phyloP scores from a whole-genome alignment of 2,797 vertebrate genomes.

The Myotis vivesi region DNA sequence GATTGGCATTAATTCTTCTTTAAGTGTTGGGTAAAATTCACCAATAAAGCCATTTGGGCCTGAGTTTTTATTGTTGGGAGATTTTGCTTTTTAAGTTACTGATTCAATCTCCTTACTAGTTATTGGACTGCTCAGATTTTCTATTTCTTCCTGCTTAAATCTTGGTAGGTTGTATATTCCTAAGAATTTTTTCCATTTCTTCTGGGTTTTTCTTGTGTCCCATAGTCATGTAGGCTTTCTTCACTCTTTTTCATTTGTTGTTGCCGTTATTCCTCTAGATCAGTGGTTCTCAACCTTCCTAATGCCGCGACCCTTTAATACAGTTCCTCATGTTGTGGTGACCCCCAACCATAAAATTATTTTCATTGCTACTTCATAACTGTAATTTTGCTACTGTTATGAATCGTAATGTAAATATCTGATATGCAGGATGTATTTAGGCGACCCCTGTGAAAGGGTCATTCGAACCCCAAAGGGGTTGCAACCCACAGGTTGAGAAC shows the following conservation, averaged over 20 bases:
- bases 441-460: too few species aligned
- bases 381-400: too few species aligned
- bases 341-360: too few species aligned
- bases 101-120: neutral
- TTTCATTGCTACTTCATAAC: too few species aligned
- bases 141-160: neutral
- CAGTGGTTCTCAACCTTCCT: too few species aligned
- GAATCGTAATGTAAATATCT: too few species aligned
- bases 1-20: neutral
- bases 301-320: too few species aligned
- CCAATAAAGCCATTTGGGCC: neutral
- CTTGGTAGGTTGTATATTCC: neutral
- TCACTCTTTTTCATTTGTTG: neutral
- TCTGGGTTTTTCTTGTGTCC: neutral
- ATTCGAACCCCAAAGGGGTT: too few species aligned
- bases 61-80: neutral
- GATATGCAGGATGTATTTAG: too few species aligned
- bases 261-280: neutral
- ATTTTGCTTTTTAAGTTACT: neutral
- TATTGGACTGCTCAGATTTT: neutral
- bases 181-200: neutral
- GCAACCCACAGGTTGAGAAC: too few species aligned
- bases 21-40: neutral
- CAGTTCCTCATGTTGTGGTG: too few species aligned
- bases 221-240: neutral